Evolutionary conservation across 2,888 invertebrate genomes (phyloP).

Genomic region (Cetonia aurata): DNA sequence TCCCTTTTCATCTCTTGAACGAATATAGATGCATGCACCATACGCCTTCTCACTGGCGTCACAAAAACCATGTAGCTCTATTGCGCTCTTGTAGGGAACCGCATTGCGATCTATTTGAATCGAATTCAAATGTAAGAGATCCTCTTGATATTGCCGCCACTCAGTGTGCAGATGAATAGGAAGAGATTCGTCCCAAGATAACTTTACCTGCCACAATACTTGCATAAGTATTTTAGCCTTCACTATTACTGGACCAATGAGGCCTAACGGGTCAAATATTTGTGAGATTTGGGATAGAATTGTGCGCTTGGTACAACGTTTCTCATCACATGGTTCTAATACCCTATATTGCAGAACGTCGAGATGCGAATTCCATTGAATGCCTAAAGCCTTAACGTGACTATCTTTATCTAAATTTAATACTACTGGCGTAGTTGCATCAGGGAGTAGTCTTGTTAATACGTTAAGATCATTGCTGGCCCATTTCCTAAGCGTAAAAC

Average conservation of each 20-base stretch:
- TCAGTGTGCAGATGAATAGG: slow-evolving; percentile 13
- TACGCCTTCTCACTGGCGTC: too few species aligned
- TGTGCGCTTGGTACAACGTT: slow-evolving; percentile 35
- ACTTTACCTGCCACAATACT: slow-evolving; percentile 42
- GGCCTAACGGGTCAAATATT: too few species aligned
- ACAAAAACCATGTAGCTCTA: slow-evolving; percentile 52
- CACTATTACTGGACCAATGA: too few species aligned
- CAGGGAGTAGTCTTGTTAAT: too few species aligned
- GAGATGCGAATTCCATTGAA: slow-evolving; percentile 32
- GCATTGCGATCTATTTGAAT: slow-evolving; percentile 31
- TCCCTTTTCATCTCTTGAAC: slow-evolving; percentile 46
- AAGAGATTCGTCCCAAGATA: slow-evolving; percentile 43
- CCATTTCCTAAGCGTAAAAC: slow-evolving; percentile 43
- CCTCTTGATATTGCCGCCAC: slow-evolving; percentile 38
- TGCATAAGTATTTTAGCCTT: too few species aligned
- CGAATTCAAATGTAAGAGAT: slow-evolving; percentile 13
- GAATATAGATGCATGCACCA: slow-evolving; percentile 3
- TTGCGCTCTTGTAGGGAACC: too few species aligned
- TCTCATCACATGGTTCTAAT: too few species aligned
- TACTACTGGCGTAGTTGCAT: slow-evolving; percentile 19
- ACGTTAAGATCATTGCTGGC: too few species aligned
- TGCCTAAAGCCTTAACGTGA: slow-evolving; percentile 41
- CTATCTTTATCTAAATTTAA: slow-evolving; percentile 17
- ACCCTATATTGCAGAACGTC: slow-evolving; percentile 29
- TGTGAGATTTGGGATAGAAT: too few species aligned